Percentiles rank a stretch among this genome's conserved stretches.
phyloP scores from a whole-genome alignment of 1,140 invertebrate genomes.

The Nebria ingens region DNA sequence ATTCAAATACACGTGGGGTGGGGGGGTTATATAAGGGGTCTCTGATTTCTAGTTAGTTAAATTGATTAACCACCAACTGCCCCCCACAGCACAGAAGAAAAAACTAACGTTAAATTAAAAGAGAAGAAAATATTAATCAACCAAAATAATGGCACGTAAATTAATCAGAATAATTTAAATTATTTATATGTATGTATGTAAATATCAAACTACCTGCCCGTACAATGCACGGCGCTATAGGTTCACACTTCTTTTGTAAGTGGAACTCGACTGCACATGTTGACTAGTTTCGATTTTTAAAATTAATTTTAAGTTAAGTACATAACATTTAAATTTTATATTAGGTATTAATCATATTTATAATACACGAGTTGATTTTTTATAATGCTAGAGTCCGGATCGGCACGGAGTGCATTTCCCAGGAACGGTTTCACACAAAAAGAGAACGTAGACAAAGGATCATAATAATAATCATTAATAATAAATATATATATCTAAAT shows the following conservation, averaged over 20 bases:
- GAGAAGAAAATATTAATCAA: background rate
- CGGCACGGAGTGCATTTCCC: background rate
- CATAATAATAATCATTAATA: too few species aligned
- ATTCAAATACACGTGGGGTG: background rate
- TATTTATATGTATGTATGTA: background rate
- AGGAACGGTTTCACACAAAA: background rate
- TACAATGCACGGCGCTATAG: background rate
- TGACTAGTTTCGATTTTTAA: conserved; percentile 1
- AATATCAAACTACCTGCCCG: background rate
- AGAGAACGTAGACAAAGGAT: too few species aligned
- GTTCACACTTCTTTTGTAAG: background rate
- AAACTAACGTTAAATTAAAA: background rate
- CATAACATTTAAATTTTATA: background rate
- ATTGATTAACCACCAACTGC: background rate
- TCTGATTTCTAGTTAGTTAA: too few species aligned
- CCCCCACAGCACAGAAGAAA: background rate
- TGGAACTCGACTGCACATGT: conserved; percentile 7
- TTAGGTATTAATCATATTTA: too few species aligned
- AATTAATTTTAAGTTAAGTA: background rate
- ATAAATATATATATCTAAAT: too few species aligned
- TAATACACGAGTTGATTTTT: background rate
- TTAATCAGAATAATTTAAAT: background rate
- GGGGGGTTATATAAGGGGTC: too few species aligned
- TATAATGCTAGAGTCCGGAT: background rate
- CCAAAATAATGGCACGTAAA: conserved; percentile 8